Evolutionary conservation across 2,113 vertebrate species (phyloP).

Genomic region (Nerophis ophidion): DNA sequence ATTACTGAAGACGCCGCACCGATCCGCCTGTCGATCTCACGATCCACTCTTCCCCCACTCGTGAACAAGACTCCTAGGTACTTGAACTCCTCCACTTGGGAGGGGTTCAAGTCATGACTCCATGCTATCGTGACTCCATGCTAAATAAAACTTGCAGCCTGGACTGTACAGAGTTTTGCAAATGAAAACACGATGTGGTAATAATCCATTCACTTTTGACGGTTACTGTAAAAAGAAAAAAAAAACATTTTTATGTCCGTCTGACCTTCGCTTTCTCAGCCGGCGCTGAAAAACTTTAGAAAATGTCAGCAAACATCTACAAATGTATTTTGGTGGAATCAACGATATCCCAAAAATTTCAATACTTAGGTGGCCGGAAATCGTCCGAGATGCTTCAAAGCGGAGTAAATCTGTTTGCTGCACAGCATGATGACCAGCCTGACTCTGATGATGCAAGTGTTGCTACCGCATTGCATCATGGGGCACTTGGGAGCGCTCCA

Average conservation of each 20-base stretch:
- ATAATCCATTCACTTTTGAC: neutral
- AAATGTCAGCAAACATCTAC: slow-evolving; percentile 14
- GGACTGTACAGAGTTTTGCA: neutral
- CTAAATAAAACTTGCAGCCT: no score
- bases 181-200: neutral
- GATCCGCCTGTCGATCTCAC: no score
- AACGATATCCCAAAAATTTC: neutral
- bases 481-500: neutral
- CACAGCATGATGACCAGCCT: neutral
- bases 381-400: neutral
- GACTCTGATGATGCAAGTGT: neutral
- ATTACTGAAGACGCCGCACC: no score
- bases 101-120: no score
- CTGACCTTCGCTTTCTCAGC: slow-evolving; percentile 1
- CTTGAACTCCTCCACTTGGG: no score
- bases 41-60: no score
- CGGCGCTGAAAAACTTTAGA: neutral
- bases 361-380: neutral
- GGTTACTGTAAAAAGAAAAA: no score
- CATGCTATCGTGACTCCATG: no score
- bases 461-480: neutral
- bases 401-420: no score
- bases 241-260: neutral
- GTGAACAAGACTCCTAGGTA: no score
- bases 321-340: neutral